These are phyloP conservation scores for Anastatus disparis DNA, from an alignment of 1,140 invertebrate genomes.

Conservation along the genomic window DNA sequence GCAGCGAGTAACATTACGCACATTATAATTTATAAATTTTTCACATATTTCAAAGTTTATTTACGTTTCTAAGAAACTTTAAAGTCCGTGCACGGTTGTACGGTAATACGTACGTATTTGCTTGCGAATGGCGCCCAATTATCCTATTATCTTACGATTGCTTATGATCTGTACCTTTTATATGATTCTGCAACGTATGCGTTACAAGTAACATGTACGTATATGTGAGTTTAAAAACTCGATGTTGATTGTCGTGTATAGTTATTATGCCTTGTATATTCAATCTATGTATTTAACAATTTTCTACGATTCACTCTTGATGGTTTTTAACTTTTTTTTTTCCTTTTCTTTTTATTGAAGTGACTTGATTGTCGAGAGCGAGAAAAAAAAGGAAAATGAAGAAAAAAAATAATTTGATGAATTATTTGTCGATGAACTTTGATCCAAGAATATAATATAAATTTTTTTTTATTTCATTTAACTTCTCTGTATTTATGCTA, in stretches of 20 bases:
- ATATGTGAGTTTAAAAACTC: too few species aligned
- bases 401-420: too few species aligned
- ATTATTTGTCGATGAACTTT: too few species aligned
- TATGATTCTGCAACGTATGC: too few species aligned
- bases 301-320: background rate
- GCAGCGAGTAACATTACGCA: too few species aligned
- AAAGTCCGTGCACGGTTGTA: too few species aligned
- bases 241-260: background rate
- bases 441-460: too few species aligned
- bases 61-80: slow-evolving; percentile 8
- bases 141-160: slow-evolving; percentile 23
- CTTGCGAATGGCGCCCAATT: background rate
- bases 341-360: background rate
- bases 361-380: too few species aligned
- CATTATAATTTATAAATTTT: background rate
- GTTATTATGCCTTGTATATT: background rate
- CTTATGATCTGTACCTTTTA: background rate
- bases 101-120: background rate
- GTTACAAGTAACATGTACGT: too few species aligned
- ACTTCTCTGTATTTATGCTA: too few species aligned
- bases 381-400: background rate
- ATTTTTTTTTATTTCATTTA: too few species aligned
- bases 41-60: background rate
- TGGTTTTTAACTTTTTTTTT: background rate
- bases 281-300: background rate